A percentile compares a stretch with the other conserved stretches of the same genome.
Conservation (phyloP, 2,797 vertebrate species). For the Pangasius mekongensis region DNA sequence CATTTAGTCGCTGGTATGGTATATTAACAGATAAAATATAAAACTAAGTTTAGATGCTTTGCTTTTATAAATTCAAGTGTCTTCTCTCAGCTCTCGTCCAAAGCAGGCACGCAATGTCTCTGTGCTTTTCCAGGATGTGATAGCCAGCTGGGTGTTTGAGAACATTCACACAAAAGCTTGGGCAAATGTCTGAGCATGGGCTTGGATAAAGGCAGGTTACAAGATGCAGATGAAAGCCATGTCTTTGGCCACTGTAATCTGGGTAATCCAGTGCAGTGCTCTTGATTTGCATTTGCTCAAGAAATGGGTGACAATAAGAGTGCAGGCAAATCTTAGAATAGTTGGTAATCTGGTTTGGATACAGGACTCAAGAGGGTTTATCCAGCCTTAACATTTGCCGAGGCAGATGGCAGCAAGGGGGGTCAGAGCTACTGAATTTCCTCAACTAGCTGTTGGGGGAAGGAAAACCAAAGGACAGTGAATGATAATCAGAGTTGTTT, state of each 20-base stretch:
- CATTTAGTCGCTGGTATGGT: neutral
- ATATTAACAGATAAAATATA: neutral
- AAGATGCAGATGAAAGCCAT: constrained; percentile 68
- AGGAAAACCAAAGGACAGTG: constrained; percentile 74
- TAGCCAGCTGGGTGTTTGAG: constrained; percentile 39
- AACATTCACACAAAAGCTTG: constrained; percentile 45
- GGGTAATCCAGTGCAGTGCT: constrained; percentile 77
- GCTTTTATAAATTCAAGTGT: constrained; percentile 1
- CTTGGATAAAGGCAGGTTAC: constrained; percentile 61
- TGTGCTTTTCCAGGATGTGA: constrained; percentile 39
- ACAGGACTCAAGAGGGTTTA: constrained; percentile 81
- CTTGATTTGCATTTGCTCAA: constrained; percentile 82
- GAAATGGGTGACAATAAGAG: constrained; percentile 78
- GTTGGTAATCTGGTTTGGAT: constrained; percentile 83
- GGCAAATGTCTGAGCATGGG: constrained; percentile 60
- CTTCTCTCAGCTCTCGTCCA: neutral
- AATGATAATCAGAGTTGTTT: constrained; percentile 91
- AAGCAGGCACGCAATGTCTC: constrained; percentile 23
- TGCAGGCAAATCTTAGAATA: constrained; percentile 73
- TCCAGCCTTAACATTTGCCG: constrained; percentile 80
- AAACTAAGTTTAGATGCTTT: neutral
- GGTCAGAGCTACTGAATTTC: constrained; percentile 62
- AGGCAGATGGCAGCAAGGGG: constrained; percentile 81
- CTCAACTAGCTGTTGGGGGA: constrained; percentile 64
- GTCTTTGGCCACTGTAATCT: constrained; percentile 76